Evolutionary conservation across 2,797 vertebrate genomes (phyloP).

Genomic region (Bovichtus diacanthus): DNA sequence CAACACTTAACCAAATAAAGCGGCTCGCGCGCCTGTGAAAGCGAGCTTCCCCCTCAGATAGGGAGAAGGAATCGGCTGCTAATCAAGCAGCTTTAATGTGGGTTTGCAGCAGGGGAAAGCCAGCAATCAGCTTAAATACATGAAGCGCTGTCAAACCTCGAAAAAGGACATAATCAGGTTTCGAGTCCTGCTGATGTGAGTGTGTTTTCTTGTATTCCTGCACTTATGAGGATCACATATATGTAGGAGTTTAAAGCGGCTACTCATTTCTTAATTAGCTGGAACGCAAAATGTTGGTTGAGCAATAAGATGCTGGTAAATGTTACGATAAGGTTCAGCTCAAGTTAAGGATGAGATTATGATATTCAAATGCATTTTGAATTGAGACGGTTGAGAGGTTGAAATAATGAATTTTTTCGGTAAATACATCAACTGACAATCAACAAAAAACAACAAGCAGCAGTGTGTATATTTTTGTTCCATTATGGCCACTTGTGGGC

Average conservation of each 20-base stretch:
- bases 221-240: neutral
- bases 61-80: neutral
- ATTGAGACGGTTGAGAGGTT: neutral
- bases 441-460: no score
- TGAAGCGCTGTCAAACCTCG: neutral
- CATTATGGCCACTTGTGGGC: neutral
- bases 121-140: slow-evolving; percentile 32
- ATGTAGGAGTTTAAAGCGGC: neutral
- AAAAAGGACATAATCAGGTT: slow-evolving; percentile 4
- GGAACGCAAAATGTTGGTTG: neutral
- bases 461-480: no score
- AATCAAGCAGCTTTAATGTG: slow-evolving; percentile 39
- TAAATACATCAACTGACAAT: no score
- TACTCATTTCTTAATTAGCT: neutral
- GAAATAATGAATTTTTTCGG: no score
- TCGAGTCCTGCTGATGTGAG: neutral
- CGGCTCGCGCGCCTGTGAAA: neutral
- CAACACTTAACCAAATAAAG: slow-evolving; percentile 28
- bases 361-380: neutral
- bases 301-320: neutral
- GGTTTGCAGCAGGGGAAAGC: slow-evolving; percentile 21
- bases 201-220: slow-evolving; percentile 2
- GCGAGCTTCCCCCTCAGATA: slow-evolving; percentile 5
- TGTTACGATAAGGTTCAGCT: neutral
- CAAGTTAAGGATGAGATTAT: neutral